Evolutionary conservation across 2,888 invertebrate genomes (phyloP).

Genomic region (Liodrosophila aerea): DNA sequence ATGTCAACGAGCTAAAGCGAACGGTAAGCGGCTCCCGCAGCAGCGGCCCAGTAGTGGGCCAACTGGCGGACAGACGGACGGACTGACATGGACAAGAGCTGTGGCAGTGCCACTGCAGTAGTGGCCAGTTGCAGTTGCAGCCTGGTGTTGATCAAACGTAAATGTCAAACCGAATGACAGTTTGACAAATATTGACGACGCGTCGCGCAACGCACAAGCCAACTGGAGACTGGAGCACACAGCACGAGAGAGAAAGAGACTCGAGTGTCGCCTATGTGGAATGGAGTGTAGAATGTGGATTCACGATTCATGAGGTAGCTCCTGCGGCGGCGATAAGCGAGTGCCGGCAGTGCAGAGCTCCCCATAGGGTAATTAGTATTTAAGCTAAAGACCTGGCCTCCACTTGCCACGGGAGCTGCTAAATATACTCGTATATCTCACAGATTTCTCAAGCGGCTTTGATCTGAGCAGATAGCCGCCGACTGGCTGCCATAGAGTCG

Average conservation of each 20-base stretch:
- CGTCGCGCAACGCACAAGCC: slow-evolving; percentile 57
- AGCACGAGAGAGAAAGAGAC: too few species aligned
- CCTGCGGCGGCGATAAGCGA: slow-evolving; percentile 48
- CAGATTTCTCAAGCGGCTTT: slow-evolving; percentile 57
- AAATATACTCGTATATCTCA: slow-evolving; percentile 51
- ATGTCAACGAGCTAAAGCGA: slow-evolving; percentile 61
- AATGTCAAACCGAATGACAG: slow-evolving; percentile 80
- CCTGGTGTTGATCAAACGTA: slow-evolving; percentile 79
- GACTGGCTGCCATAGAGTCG: slow-evolving; percentile 15
- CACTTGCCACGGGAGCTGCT: slow-evolving; percentile 64
- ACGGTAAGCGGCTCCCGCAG: slow-evolving; percentile 50
- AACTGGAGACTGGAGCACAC: slow-evolving; percentile 13
- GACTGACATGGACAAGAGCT: slow-evolving; percentile 20
- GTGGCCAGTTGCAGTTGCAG: slow-evolving; percentile 33
- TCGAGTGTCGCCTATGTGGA: slow-evolving; percentile 5
- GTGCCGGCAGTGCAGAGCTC: slow-evolving; percentile 45
- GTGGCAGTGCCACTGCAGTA: slow-evolving; percentile 43
- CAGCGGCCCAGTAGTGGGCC: slow-evolving; percentile 7
- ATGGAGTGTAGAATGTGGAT: slow-evolving; percentile 28
- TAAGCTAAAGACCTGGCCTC: slow-evolving; percentile 58
- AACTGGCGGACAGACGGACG: slow-evolving; percentile 10
- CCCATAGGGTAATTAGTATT: slow-evolving; percentile 80
- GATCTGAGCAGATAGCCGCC: slow-evolving; percentile 62
- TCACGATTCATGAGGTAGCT: slow-evolving; percentile 35
- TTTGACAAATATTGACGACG: slow-evolving; percentile 81